phyloP scores from a whole-genome alignment of 2,888 invertebrate genomes.

The Octodonta nipae region DNA sequence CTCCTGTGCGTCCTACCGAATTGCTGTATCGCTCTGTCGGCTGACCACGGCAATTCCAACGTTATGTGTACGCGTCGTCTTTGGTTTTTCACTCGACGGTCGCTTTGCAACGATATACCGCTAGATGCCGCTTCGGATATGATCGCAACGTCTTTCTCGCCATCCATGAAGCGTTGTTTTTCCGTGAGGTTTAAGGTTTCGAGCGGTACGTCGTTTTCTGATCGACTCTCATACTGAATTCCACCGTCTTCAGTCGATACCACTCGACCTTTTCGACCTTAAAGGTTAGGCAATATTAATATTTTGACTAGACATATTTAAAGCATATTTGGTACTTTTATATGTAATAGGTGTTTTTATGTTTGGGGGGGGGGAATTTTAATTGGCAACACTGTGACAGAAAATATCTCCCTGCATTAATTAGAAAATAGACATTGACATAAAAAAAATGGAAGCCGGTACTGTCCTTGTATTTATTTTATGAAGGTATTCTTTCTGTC shows the following conservation, averaged over 20 bases:
- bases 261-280: constrained; percentile 42
- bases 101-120: constrained; percentile 93
- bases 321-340: too few relatives aligned
- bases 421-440: too few relatives aligned
- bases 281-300: too few relatives aligned
- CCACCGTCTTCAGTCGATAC: constrained; percentile 91
- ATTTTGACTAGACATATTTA: too few relatives aligned
- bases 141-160: constrained; percentile 94
- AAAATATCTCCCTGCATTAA: too few relatives aligned
- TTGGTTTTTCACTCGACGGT: constrained; percentile 85
- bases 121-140: constrained; percentile 98
- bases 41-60: constrained; percentile 96
- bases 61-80: constrained; percentile 93
- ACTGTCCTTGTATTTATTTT: too few relatives aligned
- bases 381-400: too few relatives aligned
- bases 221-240: constrained; percentile 86
- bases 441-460: too few relatives aligned
- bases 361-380: too few relatives aligned
- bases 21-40: constrained; percentile 97
- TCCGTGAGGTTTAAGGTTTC: constrained; percentile 94
- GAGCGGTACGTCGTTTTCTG: constrained; percentile 87
- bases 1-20: constrained; percentile 57
- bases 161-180: constrained; percentile 85
- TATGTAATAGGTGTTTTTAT: too few relatives aligned
- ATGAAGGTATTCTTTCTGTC: too few relatives aligned